phyloP scores from a whole-genome alignment of 2,888 invertebrate genomes.

The Blomia tropicalis region DNA sequence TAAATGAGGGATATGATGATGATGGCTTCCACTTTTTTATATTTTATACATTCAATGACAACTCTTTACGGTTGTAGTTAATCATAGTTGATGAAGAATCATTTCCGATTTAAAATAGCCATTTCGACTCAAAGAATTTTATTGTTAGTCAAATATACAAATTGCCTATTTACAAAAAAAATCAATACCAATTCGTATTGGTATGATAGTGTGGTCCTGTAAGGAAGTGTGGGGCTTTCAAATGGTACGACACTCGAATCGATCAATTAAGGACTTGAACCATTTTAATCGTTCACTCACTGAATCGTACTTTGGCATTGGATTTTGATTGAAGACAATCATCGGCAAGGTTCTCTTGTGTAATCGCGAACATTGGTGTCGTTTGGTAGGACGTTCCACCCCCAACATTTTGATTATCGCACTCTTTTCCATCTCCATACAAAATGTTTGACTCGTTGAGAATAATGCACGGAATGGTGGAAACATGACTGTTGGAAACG shows the following conservation, averaged over 20 bases:
- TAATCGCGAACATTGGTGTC: too few species aligned
- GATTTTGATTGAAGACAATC: not conserved
- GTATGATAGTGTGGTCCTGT: too few species aligned
- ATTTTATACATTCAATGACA: too few species aligned
- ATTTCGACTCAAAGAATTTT: not conserved
- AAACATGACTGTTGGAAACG: not conserved
- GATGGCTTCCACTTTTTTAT: too few species aligned
- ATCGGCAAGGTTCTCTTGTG: too few species aligned
- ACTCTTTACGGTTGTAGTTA: not conserved
- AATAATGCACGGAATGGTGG: conserved; percentile 11
- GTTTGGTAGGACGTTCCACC: not conserved
- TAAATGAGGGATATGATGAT: too few species aligned
- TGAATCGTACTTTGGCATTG: not conserved
- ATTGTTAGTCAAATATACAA: conserved; percentile 11
- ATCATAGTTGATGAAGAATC: not conserved
- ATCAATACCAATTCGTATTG: conserved; percentile 1
- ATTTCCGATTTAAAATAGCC: conserved; percentile 15
- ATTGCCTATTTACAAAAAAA: conserved; percentile 13
- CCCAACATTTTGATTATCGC: too few species aligned
- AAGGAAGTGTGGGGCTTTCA: too few species aligned
- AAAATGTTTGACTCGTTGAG: not conserved
- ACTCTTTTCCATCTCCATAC: not conserved
- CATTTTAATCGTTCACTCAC: conserved; percentile 1
- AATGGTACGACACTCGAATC: too few species aligned
- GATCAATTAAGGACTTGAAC: not conserved